Percentiles rank a stretch among this genome's conserved stretches.
phyloP scores from a whole-genome alignment of 2,113 vertebrate species.

The Oriolus oriolus region DNA sequence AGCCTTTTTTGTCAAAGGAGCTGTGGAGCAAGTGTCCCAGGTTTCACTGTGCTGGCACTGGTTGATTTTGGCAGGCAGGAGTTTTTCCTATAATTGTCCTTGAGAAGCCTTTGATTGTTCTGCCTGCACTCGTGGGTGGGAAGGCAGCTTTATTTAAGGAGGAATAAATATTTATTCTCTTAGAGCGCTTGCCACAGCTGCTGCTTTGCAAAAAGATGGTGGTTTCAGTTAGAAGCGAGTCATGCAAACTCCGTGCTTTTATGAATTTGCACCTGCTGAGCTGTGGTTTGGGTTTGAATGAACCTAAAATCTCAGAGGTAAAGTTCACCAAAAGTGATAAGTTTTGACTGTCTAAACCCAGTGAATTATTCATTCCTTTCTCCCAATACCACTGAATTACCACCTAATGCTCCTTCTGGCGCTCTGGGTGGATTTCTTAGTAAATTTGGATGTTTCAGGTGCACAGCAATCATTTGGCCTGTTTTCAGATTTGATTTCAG shows the following conservation, averaged over 20 bases:
- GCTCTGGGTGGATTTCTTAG: background rate
- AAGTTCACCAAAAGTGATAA: slow-evolving; percentile 30
- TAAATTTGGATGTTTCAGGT: background rate
- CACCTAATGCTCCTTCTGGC: background rate
- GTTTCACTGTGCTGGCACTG: slow-evolving; percentile 42
- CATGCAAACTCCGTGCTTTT: slow-evolving; percentile 29
- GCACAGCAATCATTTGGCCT: background rate
- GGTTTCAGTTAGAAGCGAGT: slow-evolving; percentile 21
- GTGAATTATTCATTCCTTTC: slow-evolving; percentile 40
- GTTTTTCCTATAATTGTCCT: slow-evolving; percentile 64
- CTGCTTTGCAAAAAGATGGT: slow-evolving; percentile 38
- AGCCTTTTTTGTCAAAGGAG: slow-evolving; percentile 39
- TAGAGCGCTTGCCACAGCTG: slow-evolving; percentile 36
- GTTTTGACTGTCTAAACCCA: slow-evolving; percentile 3
- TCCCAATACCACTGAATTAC: background rate
- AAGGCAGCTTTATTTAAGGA: slow-evolving; percentile 62
- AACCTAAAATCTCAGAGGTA: slow-evolving; percentile 23
- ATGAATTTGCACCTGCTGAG: slow-evolving; percentile 53
- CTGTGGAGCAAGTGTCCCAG: slow-evolving; percentile 25
- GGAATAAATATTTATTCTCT: slow-evolving; percentile 65
- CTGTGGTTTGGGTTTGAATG: slow-evolving; percentile 50
- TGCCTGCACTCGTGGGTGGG: slow-evolving; percentile 39
- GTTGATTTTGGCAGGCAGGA: slow-evolving; percentile 49
- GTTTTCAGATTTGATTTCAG: background rate
- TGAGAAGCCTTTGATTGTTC: slow-evolving; percentile 63